phyloP scores from a whole-genome alignment of 1,140 invertebrate species.

The Phortica variegata region DNA sequence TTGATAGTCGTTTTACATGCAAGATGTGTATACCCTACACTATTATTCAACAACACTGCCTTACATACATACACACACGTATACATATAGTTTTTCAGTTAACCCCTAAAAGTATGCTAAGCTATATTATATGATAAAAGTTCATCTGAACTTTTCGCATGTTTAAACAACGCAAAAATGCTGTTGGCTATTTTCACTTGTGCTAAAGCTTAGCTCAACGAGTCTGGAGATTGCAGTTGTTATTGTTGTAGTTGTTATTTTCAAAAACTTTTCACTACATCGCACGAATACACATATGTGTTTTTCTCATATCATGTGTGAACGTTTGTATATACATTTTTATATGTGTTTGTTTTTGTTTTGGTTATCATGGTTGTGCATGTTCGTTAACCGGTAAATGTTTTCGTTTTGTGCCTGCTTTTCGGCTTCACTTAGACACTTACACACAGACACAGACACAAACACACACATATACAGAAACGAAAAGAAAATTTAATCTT shows the following conservation, averaged over 20 bases:
- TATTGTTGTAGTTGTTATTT: no score
- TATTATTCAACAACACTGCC: no score
- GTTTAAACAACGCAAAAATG: slow-evolving; percentile 56
- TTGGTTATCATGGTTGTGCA: slow-evolving; percentile 12
- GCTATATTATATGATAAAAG: slow-evolving; percentile 49
- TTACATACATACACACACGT: no score
- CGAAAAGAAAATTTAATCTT: slow-evolving; percentile 44
- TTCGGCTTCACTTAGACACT: slow-evolving; percentile 19
- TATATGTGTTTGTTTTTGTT: slow-evolving; percentile 17
- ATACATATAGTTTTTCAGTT: slow-evolving; percentile 7
- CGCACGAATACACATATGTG: no score
- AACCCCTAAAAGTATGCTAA: slow-evolving; percentile 30
- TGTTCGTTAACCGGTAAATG: slow-evolving; percentile 30
- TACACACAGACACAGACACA: not conserved
- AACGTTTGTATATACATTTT: no score
- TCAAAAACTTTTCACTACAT: no score
- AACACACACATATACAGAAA: not conserved
- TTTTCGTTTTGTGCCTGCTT: no score
- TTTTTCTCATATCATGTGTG: no score
- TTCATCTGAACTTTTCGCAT: slow-evolving; percentile 54
- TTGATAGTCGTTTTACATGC: slow-evolving; percentile 42
- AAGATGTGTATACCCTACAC: not conserved
- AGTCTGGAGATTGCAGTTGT: no score
- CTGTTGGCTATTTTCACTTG: slow-evolving; percentile 44
- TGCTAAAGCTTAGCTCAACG: no score